Evolutionary conservation across 2,797 vertebrate species (phyloP).

Genomic region (Coregonus ussuriensis): DNA sequence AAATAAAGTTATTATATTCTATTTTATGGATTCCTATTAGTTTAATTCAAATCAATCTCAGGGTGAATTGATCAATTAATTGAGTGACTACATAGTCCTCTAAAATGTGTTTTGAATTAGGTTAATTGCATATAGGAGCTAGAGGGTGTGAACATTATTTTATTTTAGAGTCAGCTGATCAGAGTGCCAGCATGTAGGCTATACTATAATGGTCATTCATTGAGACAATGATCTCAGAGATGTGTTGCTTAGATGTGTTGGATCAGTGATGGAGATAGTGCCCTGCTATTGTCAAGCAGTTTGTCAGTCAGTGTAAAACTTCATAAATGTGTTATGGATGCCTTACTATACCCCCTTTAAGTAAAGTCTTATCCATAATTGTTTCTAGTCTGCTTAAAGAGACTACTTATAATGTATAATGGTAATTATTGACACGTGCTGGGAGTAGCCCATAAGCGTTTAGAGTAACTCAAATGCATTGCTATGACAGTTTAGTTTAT

Average conservation of each 20-base stretch:
- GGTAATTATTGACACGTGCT: not conserved
- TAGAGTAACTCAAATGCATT: not conserved
- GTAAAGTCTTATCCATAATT: not conserved
- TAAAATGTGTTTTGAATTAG: not conserved
- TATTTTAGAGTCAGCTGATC: not conserved
- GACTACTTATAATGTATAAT: no score
- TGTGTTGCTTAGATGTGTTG: not conserved
- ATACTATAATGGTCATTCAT: not conserved
- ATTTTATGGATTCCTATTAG: no score
- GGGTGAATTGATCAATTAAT: no score
- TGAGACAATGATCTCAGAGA: not conserved
- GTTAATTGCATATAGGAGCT: not conserved
- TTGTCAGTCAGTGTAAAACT: not conserved
- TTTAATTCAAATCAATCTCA: no score
- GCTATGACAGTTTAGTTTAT: not conserved
- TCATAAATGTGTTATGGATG: not conserved
- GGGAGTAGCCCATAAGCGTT: not conserved
- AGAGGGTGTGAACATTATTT: not conserved
- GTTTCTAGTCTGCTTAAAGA: not conserved
- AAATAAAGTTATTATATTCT: no score
- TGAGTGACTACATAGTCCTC: not conserved
- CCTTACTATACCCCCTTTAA: not conserved
- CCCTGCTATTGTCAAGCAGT: not conserved
- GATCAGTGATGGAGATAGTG: not conserved
- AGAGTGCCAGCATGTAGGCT: not conserved